phyloP scores from a whole-genome alignment of 2,888 invertebrate genomes.

The Microchrysa polita region DNA sequence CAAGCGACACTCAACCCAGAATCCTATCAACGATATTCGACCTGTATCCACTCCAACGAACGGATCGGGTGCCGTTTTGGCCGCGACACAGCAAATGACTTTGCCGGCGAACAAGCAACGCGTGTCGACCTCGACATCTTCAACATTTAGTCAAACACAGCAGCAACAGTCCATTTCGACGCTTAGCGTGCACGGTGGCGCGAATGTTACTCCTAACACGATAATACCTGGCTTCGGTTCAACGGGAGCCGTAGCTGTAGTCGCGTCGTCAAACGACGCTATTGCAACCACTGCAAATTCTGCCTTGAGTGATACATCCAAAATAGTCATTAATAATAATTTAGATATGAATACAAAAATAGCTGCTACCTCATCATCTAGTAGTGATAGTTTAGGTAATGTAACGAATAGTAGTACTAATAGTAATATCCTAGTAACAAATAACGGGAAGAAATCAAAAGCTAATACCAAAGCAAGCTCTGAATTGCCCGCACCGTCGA shows the following conservation, averaged over 20 bases:
- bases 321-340: slow-evolving; percentile 45
- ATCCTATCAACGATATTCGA: slow-evolving; percentile 34
- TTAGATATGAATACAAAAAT: slow-evolving; percentile 41
- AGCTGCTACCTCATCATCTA: slow-evolving; percentile 44
- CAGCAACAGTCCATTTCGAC: slow-evolving; percentile 10
- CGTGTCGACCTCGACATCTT: not conserved
- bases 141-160: not conserved
- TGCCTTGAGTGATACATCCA: slow-evolving; percentile 37
- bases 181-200: not conserved
- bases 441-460: slow-evolving; percentile 48
- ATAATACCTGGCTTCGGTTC: not conserved
- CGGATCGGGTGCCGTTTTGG: not conserved
- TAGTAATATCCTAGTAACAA: slow-evolving; percentile 38
- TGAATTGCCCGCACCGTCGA: slow-evolving; percentile 25
- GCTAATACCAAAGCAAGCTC: slow-evolving; percentile 44
- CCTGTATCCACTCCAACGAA: slow-evolving; percentile 1
- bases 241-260: slow-evolving; percentile 56
- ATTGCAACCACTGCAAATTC: slow-evolving; percentile 38
- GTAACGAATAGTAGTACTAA: slow-evolving; percentile 40
- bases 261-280: slow-evolving; percentile 47
- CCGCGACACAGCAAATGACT: not conserved
- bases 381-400: slow-evolving; percentile 38
- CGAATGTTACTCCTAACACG: not conserved
- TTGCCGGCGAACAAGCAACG: slow-evolving; percentile 11
- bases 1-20: slow-evolving; percentile 57